These are phyloP conservation scores for Morelia viridis DNA, from an alignment of 2,797 vertebrate species.

Conservation along the genomic window DNA sequence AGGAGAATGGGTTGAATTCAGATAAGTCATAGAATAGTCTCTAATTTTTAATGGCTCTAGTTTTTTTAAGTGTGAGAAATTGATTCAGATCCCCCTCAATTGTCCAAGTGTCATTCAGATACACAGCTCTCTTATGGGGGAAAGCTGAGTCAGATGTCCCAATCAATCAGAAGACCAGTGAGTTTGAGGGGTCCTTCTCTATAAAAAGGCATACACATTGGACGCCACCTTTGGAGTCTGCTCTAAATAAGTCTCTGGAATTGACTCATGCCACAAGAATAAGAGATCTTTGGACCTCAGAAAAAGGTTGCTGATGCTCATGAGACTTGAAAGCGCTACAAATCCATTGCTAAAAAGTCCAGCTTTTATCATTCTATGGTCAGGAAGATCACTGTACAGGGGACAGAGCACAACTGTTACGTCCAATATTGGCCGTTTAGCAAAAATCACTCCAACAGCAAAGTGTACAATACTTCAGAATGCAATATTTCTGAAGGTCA, in stretches of 20 bases:
- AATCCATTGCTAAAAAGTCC: not conserved
- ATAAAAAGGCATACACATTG: not conserved
- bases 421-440: not conserved
- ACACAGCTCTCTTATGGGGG: not conserved
- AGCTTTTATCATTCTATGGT: not conserved
- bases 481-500: not conserved
- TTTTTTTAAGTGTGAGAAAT: not conserved
- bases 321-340: not conserved
- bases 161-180: not conserved
- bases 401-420: not conserved
- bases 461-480: not conserved
- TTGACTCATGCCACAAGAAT: not conserved
- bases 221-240: not conserved
- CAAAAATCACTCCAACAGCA: not conserved
- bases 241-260: too few relatives aligned
- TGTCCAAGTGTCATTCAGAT: not conserved
- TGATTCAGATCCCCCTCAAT: not conserved
- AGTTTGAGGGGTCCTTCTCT: not conserved
- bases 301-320: not conserved
- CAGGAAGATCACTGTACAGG: not conserved
- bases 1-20: not conserved
- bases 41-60: not conserved
- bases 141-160: not conserved
- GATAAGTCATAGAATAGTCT: not conserved
- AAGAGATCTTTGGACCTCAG: not conserved